Conservation (phyloP, 2,888 invertebrate genomes). For the Ochropleura plecta region DNA sequence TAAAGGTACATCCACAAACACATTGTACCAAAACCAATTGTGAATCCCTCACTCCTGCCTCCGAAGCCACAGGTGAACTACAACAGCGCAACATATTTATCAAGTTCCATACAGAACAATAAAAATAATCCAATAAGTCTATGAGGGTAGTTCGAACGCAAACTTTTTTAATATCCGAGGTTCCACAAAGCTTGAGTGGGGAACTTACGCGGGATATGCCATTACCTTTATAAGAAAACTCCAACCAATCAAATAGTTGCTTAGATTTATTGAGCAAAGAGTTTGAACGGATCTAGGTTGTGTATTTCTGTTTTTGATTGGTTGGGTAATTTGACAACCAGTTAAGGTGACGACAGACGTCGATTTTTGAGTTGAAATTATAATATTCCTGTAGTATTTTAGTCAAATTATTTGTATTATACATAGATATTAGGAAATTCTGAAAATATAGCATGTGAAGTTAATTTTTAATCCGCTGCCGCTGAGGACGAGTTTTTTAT, state of each 20-base stretch:
- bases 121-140: constrained; percentile 56
- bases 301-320: not conserved
- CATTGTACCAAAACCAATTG: not conserved
- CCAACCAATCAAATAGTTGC: constrained; percentile 32
- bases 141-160: constrained; percentile 32
- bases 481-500: too few relatives aligned
- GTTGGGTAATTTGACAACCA: not conserved
- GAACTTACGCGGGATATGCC: constrained; percentile 20
- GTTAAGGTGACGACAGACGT: too few relatives aligned
- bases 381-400: too few relatives aligned
- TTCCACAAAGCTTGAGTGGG: constrained; percentile 5
- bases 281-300: not conserved
- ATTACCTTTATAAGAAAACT: constrained; percentile 41
- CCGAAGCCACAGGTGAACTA: constrained; percentile 33
- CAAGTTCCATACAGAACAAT: constrained; percentile 39
- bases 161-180: constrained; percentile 59
- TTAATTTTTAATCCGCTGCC: too few relatives aligned
- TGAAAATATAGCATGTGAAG: too few relatives aligned
- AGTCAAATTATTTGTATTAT: too few relatives aligned
- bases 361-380: too few relatives aligned
- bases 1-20: not conserved
- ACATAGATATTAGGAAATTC: too few relatives aligned
- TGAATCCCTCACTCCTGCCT: not conserved
- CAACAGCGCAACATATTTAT: not conserved
- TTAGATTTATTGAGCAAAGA: constrained; percentile 7